Conservation (phyloP, 2,797 vertebrate genomes). For the Margarornis squamiger region DNA sequence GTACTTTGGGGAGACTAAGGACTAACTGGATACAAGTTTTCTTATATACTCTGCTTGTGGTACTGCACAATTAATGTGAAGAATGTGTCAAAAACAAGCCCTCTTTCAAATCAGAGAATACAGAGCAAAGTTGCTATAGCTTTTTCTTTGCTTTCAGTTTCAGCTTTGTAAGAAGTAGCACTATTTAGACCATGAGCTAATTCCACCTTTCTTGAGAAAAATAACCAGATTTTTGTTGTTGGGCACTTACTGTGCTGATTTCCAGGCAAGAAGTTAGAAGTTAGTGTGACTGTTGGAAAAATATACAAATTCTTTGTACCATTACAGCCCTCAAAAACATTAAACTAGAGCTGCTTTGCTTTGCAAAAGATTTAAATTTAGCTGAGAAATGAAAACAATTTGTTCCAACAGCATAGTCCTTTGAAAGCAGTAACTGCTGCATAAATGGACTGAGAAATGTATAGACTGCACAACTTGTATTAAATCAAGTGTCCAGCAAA, state of each 20-base stretch:
- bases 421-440: background rate
- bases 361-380: background rate
- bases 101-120: background rate
- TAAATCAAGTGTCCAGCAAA: background rate
- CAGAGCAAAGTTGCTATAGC: background rate
- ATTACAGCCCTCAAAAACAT: background rate
- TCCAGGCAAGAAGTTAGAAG: background rate
- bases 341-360: background rate
- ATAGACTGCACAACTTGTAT: background rate
- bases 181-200: background rate
- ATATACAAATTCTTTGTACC: background rate
- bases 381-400: background rate
- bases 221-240: background rate
- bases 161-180: background rate
- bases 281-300: background rate
- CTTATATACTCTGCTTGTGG: background rate
- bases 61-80: background rate
- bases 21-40: background rate
- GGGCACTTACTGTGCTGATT: fast-evolving
- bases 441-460: background rate
- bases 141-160: background rate
- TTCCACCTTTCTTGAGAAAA: background rate
- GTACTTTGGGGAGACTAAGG: background rate
- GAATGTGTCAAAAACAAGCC: background rate
- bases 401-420: background rate